Conservation (phyloP, 1,140 invertebrate genomes). For the Paramacrobiotus metropolitanus region DNA sequence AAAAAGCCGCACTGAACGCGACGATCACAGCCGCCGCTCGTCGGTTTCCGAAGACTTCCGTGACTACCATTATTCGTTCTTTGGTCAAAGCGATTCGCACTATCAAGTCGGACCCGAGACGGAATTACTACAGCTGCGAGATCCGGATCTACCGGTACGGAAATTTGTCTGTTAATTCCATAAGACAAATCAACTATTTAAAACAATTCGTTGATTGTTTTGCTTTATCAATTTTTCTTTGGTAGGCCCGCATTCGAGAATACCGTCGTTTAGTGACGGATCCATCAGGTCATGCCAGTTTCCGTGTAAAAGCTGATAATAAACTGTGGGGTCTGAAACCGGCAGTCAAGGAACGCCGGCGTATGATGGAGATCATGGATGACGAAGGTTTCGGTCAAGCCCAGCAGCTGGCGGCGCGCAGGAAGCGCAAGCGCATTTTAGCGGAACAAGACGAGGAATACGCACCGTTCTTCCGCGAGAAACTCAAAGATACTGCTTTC, state of each 20-base stretch:
- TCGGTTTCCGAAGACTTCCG: conserved; percentile 3
- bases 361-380: conserved; percentile 4
- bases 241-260: neutral
- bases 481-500: conserved; percentile 39
- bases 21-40: neutral
- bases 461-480: conserved; percentile 27
- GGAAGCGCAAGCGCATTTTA: neutral
- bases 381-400: neutral
- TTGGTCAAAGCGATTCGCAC: neutral
- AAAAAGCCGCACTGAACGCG: neutral
- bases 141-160: neutral
- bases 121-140: neutral
- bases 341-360: neutral
- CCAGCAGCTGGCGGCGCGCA: neutral
- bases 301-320: neutral
- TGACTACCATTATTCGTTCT: neutral
- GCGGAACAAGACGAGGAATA: neutral
- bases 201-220: no score
- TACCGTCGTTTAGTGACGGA: neutral
- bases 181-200: no score
- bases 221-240: neutral
- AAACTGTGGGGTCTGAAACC: conserved; percentile 1
- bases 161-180: no score
- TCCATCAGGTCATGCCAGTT: neutral
- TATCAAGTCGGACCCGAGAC: conserved; percentile 3